These are phyloP conservation scores for Cynocephalus volans DNA, from an alignment of 2,113 vertebrate species.

Conservation along the genomic window DNA sequence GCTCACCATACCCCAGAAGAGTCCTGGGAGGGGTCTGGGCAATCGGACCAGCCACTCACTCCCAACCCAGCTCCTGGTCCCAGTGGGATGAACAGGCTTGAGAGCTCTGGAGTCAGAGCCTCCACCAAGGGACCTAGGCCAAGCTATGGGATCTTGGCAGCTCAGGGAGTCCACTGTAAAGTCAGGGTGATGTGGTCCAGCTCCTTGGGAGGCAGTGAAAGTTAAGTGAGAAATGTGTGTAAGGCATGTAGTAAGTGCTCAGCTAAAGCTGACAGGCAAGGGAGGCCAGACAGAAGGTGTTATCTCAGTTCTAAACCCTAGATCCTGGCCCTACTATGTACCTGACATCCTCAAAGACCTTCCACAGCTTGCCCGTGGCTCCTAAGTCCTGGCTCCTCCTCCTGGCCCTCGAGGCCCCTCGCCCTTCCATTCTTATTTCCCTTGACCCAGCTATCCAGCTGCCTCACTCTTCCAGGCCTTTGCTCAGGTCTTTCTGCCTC, in stretches of 20 bases:
- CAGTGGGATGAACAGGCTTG: rapidly evolving
- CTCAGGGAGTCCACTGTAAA: not conserved
- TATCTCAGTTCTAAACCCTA: not conserved
- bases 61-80: not conserved
- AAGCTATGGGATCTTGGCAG: not conserved
- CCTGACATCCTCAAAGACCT: not conserved
- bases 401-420: not conserved
- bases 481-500: not conserved
- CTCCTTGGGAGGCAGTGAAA: not conserved
- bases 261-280: not conserved
- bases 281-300: not conserved
- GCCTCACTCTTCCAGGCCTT: not conserved
- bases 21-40: not conserved
- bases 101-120: not conserved
- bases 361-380: not conserved
- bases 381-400: not conserved
- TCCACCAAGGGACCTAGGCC: rapidly evolving
- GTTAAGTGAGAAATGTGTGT: rapidly evolving
- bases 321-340: rapidly evolving
- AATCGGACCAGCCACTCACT: not conserved
- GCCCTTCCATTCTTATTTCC: not conserved
- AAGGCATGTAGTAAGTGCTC: not conserved
- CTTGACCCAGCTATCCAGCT: not conserved
- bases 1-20: not conserved
- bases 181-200: rapidly evolving